Base-by-base conservation (phyloP, 2,113 vertebrate genomes). In the Lipotes vexillifer region DNA sequence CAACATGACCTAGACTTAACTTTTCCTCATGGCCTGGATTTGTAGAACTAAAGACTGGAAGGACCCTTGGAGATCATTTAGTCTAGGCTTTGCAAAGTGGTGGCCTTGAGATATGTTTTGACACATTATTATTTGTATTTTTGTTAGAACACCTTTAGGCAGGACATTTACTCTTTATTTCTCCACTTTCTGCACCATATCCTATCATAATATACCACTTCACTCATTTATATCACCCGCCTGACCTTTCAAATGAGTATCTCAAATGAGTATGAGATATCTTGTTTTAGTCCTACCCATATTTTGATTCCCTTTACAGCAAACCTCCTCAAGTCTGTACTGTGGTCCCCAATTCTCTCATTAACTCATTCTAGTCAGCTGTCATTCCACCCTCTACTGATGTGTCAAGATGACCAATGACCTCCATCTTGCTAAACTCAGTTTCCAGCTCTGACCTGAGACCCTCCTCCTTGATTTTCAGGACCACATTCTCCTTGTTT, bases 1-100 rank as follows among this genome's bases (percentile, higher is more conserved):
- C 93, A 93, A 82, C 29, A 83, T 69, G 90, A 93, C 94, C 91
- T 31, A 72, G 77, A 77, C 82, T 94, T 94, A 46, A 94, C 87
- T 88, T 94, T 78, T 63, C 84, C 85, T 55, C 14, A 44, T 1
- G n/a, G 81, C 55, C 93, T 87, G 52, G 80, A 75, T 88, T 68
- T 80, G 23, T 41, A 55, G 63, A 92, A 75, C 46, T 57, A 66
- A 10, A 90, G 69, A 74, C 7, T 46, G 31, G 14, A 90, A 65
- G 27, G 20, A 11, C 10, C 84, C 71, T 95, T 82, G 46, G 96
- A 69, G 77, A 86, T 52, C 81, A 75, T 41, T 90, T 90, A 66
- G 63, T 68, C 20, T 12, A 85, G 61, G 44, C 20, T 90, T 61
- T 52, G 46, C 17, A 61, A 83, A 82, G 44, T 87, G 69, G n/a